A percentile compares a stretch with the other conserved stretches of the same genome.
These are phyloP conservation scores for Zaprionus taronus DNA, from an alignment of 1,140 invertebrate genomes.

Conservation along the genomic window DNA sequence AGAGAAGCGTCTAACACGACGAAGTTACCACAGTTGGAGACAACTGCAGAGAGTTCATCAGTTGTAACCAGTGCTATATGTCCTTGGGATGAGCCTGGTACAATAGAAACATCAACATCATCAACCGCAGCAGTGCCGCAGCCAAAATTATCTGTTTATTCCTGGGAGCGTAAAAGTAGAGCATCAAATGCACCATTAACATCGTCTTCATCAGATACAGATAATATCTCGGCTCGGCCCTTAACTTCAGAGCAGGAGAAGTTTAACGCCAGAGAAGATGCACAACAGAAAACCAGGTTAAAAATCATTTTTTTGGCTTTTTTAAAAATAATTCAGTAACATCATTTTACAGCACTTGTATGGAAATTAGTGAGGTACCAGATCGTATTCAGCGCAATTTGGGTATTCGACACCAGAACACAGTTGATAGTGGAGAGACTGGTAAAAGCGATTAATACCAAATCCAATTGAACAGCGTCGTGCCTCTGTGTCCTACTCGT, in stretches of 20 bases:
- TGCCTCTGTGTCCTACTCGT: conserved; percentile 83
- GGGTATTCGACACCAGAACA: conserved; percentile 87
- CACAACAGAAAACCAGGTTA: conserved; percentile 49
- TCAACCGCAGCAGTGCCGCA: conserved; percentile 21
- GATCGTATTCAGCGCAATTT: conserved; percentile 86
- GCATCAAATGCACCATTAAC: neutral
- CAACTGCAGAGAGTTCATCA: conserved; percentile 84
- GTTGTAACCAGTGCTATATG: conserved; percentile 89
- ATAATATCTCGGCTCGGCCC: neutral
- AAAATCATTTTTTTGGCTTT: neutral
- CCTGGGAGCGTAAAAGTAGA: conserved; percentile 62
- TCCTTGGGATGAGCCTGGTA: conserved; percentile 87
- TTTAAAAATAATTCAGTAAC: neutral
- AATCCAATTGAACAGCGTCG: conserved; percentile 77
- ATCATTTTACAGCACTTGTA: conserved; percentile 86
- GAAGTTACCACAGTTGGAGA: conserved; percentile 70
- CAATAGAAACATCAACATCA: conserved; percentile 25
- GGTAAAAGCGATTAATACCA: conserved; percentile 67
- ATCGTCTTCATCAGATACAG: conserved; percentile 13
- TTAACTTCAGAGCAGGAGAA: neutral
- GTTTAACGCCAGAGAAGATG: neutral
- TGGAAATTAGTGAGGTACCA: conserved; percentile 88
- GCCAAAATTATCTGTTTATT: conserved; percentile 71
- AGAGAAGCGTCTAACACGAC: conserved; percentile 70
- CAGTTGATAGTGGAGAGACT: conserved; percentile 85